Evolutionary conservation across 2,113 vertebrate species (phyloP).

Genomic region (Strix uralensis): DNA sequence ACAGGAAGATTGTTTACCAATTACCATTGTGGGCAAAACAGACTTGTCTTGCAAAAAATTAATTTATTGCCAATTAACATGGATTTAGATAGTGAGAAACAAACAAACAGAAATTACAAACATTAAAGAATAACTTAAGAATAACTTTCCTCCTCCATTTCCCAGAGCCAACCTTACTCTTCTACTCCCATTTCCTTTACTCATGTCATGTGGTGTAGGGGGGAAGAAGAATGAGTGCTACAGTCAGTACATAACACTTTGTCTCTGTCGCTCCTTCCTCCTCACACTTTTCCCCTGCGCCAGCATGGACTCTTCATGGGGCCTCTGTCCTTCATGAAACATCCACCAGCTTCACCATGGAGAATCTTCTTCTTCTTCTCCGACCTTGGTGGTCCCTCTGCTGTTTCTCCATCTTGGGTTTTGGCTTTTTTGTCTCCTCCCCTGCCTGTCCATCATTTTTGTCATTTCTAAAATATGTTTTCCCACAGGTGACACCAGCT

Average conservation of each 20-base stretch:
- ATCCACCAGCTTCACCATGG: not conserved
- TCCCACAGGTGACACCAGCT: not conserved
- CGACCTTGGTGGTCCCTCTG: not conserved
- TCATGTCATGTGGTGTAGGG: accelerated
- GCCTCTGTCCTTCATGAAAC: not conserved
- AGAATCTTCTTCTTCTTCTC: not conserved
- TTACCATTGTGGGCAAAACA: not conserved
- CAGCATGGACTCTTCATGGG: not conserved
- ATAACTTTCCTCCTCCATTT: not conserved
- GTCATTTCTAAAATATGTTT: not conserved
- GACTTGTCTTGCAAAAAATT: not conserved
- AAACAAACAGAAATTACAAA: not conserved
- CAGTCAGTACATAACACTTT: accelerated
- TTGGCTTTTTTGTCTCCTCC: not conserved
- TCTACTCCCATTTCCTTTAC: not conserved
- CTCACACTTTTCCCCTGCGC: not conserved
- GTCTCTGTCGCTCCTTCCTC: not conserved
- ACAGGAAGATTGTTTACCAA: not conserved
- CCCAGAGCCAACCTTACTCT: not conserved
- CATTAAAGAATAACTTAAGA: not conserved
- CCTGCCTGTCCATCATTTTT: not conserved
- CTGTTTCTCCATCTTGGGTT: not conserved
- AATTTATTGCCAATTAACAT: not conserved
- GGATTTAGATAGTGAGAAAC: not conserved
- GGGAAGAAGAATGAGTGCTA: not conserved